Base-by-base conservation (phyloP, 2,113 vertebrate species). In the Microtus richardsoni region DNA sequence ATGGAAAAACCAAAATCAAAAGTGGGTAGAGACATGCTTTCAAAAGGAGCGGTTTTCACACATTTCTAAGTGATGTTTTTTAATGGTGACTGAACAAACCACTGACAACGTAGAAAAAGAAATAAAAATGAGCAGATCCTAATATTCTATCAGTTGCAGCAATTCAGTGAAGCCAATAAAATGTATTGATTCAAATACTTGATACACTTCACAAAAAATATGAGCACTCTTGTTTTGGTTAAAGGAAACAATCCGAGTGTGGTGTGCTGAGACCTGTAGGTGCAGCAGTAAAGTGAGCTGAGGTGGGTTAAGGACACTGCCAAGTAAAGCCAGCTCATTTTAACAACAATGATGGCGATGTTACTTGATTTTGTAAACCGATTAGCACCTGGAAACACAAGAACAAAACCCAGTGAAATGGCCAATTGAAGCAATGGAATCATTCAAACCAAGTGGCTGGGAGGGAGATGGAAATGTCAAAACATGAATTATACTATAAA, bases 1-100 rank as follows among this genome's bases (percentile, higher is more conserved):
- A 97, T 97, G 97, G 95, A 97, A 73, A 97, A 96, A 97, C 95
- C 54, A 87, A 97, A 97, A 97, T 97, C 97, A 97, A 97, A 97
- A 97, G 97, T 97, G 95, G 79, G 96, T 93, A 98, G 92, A 95
- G 93, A 94, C 90, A 75, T 36, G 84, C 91, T 97, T 96, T 96
- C 95, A 97, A 97, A 97, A 95, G 96, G 74, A 89, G 89, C 92
- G 92, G 96, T 97, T 97, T 98, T 97, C 95, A 97, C 78, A 96
- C 96, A 97, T 96, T 97, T 96, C 88, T 91, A 97, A 96, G 86
- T 80, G 96, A 96, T 91, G 82, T 91, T 96, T 64, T 97, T 97
- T 92, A 88, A 96, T 91, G 62, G 66, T 89, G 91, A 75, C 66
- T 97, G 92, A 96, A 96, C 30, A 89, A 71, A 95, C 52, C 74